These are phyloP conservation scores for Selene dorsalis DNA, from an alignment of 2,797 vertebrate genomes.

Conservation along the genomic window DNA sequence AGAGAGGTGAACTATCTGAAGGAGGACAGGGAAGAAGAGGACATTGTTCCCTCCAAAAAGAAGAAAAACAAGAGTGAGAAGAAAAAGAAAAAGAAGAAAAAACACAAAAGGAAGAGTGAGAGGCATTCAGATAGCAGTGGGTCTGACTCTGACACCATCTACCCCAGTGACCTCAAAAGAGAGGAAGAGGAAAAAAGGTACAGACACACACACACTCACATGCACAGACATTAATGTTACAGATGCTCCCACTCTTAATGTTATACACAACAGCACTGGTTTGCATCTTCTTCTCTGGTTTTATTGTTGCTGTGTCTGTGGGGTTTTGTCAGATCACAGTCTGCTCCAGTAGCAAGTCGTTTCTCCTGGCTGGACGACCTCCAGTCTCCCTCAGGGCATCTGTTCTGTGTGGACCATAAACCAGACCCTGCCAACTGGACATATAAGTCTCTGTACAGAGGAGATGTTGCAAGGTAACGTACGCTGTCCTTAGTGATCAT, in stretches of 20 bases:
- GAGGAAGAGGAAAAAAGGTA: slow-evolving; percentile 67
- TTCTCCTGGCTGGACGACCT: slow-evolving; percentile 93
- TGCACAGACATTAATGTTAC: too few species aligned
- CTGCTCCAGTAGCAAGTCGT: slow-evolving; percentile 69
- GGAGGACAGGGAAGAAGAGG: slow-evolving; percentile 62
- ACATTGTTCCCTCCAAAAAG: slow-evolving; percentile 47
- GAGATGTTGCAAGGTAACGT: slow-evolving; percentile 91
- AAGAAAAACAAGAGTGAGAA: slow-evolving; percentile 83
- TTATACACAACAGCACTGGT: background rate
- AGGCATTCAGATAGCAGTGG: slow-evolving; percentile 77
- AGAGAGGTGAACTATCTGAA: slow-evolving; percentile 65
- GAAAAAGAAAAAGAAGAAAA: slow-evolving; percentile 87
- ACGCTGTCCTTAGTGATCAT: background rate
- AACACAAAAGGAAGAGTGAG: slow-evolving; percentile 82
- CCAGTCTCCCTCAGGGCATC: slow-evolving; percentile 76
- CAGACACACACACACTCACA: background rate
- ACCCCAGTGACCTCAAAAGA: slow-evolving; percentile 79
- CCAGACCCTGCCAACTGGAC: slow-evolving; percentile 94
- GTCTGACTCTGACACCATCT: slow-evolving; percentile 80
- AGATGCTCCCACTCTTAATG: background rate
- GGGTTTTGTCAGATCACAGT: slow-evolving; percentile 37
- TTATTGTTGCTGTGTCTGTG: slow-evolving; percentile 10
- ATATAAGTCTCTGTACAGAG: slow-evolving; percentile 96
- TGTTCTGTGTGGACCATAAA: slow-evolving; percentile 91
- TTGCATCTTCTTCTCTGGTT: background rate